A percentile compares a stretch with the other conserved stretches of the same genome.
phyloP scores from a whole-genome alignment of 2,113 vertebrate genomes.

The Micromys minutus region DNA sequence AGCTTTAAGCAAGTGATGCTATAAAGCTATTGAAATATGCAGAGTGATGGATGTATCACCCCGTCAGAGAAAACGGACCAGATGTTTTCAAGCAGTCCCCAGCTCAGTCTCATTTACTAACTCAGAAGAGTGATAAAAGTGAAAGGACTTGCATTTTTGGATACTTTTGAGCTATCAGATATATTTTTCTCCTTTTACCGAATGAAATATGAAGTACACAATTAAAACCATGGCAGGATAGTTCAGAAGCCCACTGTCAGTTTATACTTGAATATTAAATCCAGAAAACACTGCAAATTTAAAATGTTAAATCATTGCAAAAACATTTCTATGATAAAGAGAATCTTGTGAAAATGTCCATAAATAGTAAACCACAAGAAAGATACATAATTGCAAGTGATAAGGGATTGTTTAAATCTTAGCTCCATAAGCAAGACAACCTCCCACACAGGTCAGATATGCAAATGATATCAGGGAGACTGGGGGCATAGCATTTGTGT shows the following conservation, averaged over 20 bases:
- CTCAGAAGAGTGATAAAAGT: not conserved
- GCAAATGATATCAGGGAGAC: not conserved
- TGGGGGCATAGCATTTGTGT: not conserved
- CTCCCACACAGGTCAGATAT: not conserved
- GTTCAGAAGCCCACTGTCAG: not conserved
- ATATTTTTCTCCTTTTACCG: not conserved
- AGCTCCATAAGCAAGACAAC: not conserved
- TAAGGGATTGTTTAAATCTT: slow-evolving; percentile 12
- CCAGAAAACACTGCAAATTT: no score
- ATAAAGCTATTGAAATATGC: not conserved
- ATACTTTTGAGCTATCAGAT: not conserved
- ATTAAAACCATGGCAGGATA: not conserved
- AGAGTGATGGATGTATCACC: not conserved
- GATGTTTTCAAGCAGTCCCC: slow-evolving; percentile 12
- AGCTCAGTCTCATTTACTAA: slow-evolving; percentile 34
- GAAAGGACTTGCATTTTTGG: not conserved
- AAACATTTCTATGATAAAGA: not conserved
- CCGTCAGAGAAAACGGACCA: not conserved
- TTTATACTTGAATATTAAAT: not conserved
- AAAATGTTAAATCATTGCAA: not conserved
- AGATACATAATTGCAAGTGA: not conserved
- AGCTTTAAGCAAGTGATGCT: slow-evolving; percentile 11
- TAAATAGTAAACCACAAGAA: not conserved
- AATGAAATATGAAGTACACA: not conserved
- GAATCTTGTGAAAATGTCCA: not conserved